A percentile compares a stretch with the other conserved stretches of the same genome.
phyloP scores from a whole-genome alignment of 2,113 vertebrate species.

The Thamnaconus septentrionalis region DNA sequence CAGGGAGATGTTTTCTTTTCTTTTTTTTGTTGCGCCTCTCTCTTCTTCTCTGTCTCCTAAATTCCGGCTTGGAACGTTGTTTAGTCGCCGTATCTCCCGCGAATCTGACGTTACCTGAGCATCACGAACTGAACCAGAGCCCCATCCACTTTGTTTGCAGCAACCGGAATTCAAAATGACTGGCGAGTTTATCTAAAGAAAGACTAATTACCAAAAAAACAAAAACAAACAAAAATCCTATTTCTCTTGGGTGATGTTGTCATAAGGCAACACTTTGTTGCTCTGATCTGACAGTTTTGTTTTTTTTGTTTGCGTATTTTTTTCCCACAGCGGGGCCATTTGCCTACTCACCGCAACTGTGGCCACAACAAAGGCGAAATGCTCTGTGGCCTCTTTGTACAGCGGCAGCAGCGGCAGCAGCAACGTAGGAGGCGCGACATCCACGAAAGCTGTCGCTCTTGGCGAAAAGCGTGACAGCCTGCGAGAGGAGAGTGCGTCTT shows the following conservation, averaged over 20 bases:
- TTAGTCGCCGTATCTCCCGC: no score
- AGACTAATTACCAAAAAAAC: no score
- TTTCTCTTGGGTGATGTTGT: background rate
- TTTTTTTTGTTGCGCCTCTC: constrained; percentile 61
- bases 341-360: background rate
- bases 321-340: background rate
- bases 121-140: no score
- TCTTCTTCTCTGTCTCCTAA: no score
- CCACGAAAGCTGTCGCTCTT: background rate
- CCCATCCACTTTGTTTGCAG: no score
- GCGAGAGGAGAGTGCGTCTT: no score
- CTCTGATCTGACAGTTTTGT: background rate
- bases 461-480: no score
- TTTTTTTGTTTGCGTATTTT: no score
- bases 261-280: background rate
- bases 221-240: no score
- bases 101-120: no score
- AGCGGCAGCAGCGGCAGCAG: background rate
- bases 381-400: background rate
- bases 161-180: background rate
- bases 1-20: constrained; percentile 52
- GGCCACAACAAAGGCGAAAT: no score
- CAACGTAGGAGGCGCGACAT: background rate
- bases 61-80: no score
- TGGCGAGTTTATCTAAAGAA: background rate